These are phyloP conservation scores for Zophobas atratus DNA, from an alignment of 1,140 invertebrate species.

Conservation along the genomic window DNA sequence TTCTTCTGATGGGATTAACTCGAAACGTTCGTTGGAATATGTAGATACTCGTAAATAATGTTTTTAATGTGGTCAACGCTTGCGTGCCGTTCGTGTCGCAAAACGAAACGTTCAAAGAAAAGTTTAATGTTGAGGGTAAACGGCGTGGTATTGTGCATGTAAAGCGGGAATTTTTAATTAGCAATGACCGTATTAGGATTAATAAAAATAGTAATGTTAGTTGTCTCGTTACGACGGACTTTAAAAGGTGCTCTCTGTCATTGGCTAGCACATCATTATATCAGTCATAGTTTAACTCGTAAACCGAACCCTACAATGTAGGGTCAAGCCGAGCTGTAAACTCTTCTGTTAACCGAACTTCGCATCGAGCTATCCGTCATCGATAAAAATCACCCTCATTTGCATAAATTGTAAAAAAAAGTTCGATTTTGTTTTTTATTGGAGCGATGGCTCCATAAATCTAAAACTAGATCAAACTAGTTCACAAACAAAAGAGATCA, in stretches of 20 bases:
- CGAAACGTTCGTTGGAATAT: too few relatives aligned
- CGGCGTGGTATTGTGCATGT: conserved; percentile 4
- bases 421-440: conserved; percentile 22
- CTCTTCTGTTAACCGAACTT: conserved; percentile 37
- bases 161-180: conserved; percentile 28
- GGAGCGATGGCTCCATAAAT: conserved; percentile 30
- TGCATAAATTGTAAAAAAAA: conserved; percentile 35
- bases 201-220: conserved; percentile 31
- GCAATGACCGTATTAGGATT: conserved; percentile 12
- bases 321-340: conserved; percentile 29
- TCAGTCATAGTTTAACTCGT: conserved; percentile 38
- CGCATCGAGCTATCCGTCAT: conserved; percentile 7
- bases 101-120: conserved; percentile 17
- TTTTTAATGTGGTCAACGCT: conserved; percentile 1
- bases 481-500: conserved; percentile 39
- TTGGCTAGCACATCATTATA: conserved; percentile 31
- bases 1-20: not conserved
- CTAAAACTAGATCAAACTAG: conserved; percentile 41
- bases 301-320: conserved; percentile 33
- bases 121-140: conserved; percentile 8
- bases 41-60: not conserved
- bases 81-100: not conserved
- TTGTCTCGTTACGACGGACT: not conserved
- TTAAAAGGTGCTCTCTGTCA: conserved; percentile 19
- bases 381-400: conserved; percentile 35